These are phyloP conservation scores for Leptinotarsa defecta DNA, from an alignment of 1,140 invertebrate genomes.

Conservation along the genomic window DNA sequence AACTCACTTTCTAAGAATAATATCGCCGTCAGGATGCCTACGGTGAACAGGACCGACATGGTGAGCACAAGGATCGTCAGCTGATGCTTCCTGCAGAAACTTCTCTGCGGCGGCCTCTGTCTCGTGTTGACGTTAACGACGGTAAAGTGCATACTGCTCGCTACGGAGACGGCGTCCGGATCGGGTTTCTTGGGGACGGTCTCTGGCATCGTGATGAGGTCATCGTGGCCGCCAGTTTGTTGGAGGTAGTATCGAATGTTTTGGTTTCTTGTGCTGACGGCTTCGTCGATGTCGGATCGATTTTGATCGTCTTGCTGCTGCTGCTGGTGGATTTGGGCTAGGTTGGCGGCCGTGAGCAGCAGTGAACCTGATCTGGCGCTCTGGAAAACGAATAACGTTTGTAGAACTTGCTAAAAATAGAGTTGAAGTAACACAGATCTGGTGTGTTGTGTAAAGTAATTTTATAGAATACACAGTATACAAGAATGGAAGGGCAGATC, in stretches of 20 bases:
- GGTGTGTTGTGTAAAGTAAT: too few species aligned
- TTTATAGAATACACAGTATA: too few species aligned
- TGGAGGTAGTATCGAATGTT: conserved; percentile 53
- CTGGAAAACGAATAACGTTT: conserved; percentile 58
- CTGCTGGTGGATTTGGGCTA: conserved; percentile 69
- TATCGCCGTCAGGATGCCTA: conserved; percentile 76
- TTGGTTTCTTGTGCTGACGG: conserved; percentile 51
- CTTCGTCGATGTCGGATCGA: conserved; percentile 9
- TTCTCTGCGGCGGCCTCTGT: conserved; percentile 63
- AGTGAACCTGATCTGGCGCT: conserved; percentile 78
- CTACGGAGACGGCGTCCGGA: conserved; percentile 72
- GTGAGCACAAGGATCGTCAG: conserved; percentile 78
- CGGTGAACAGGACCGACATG: conserved; percentile 76
- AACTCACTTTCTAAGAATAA: conserved; percentile 71
- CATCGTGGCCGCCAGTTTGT: conserved; percentile 38
- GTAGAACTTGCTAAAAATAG: not conserved
- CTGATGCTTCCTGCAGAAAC: conserved; percentile 76
- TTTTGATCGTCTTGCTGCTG: conserved; percentile 31
- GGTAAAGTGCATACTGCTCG: conserved; percentile 84
- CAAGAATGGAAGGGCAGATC: too few species aligned
- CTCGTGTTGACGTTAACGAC: conserved; percentile 78
- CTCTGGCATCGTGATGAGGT: conserved; percentile 48
- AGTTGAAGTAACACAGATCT: too few species aligned
- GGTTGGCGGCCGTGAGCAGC: conserved; percentile 75
- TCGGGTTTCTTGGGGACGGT: conserved; percentile 54